Conservation (phyloP, 2,113 vertebrate genomes). For the Callithrix jacchus region DNA sequence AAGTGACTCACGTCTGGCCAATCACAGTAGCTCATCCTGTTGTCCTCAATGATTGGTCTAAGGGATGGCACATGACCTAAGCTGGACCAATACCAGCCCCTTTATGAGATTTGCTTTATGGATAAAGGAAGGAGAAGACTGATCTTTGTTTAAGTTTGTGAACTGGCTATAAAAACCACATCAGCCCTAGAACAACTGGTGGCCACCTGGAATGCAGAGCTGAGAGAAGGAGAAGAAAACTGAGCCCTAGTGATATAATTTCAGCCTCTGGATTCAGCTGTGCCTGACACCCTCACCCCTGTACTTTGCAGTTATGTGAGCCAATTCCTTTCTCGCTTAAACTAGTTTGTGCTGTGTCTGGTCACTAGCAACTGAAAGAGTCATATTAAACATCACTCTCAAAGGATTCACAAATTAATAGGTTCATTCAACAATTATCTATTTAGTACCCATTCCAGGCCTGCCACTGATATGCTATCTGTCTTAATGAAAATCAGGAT, state of each 20-base stretch:
- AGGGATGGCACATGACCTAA: background rate
- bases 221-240: background rate
- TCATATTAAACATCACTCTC: constrained; percentile 16
- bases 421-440: background rate
- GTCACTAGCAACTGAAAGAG: background rate
- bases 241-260: background rate
- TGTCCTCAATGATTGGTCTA: background rate
- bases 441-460: background rate
- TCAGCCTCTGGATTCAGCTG: background rate
- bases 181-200: background rate
- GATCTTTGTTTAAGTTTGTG: background rate
- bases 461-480: background rate
- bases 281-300: background rate
- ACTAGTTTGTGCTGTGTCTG: background rate
- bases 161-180: background rate
- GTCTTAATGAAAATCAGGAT: background rate
- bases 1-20: background rate
- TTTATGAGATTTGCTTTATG: background rate
- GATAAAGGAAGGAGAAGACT: background rate
- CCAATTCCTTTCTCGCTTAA: background rate
- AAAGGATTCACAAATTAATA: constrained; percentile 12
- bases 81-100: background rate
- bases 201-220: background rate
- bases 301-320: background rate
- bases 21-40: background rate